Conservation (phyloP, 2,888 invertebrate genomes). For the Sarcophaga subvicina region DNA sequence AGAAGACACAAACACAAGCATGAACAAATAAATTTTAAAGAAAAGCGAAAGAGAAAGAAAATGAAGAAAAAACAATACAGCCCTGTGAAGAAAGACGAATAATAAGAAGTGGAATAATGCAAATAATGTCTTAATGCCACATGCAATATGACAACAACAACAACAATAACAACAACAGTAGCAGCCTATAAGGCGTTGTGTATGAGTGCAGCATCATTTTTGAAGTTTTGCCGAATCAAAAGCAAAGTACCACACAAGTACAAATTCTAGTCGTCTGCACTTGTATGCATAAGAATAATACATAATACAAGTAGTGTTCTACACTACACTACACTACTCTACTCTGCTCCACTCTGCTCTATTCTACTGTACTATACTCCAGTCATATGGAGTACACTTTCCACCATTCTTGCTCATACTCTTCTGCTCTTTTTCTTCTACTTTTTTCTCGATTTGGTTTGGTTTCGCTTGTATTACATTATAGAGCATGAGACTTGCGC, state of each 20-base stretch:
- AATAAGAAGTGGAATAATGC: conserved; percentile 60
- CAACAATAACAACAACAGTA: background rate
- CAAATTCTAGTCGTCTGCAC: conserved; percentile 61
- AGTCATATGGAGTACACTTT: background rate
- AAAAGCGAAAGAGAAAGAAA: background rate
- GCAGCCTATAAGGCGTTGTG: background rate
- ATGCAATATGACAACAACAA: conserved; percentile 47
- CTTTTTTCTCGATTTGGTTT: background rate
- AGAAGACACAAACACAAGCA: conserved; percentile 1
- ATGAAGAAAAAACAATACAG: conserved; percentile 17
- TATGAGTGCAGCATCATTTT: conserved; percentile 24
- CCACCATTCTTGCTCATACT: background rate
- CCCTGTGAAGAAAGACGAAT: conserved; percentile 49
- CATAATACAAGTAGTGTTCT: conserved; percentile 27
- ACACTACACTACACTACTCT: too few relatives aligned
- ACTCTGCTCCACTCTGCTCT: too few relatives aligned
- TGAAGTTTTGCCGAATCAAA: conserved; percentile 60
- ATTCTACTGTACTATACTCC: background rate
- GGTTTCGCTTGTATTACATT: background rate
- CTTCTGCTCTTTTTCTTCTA: background rate
- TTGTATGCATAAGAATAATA: conserved; percentile 27
- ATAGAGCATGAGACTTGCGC: background rate
- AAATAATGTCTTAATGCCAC: conserved; percentile 67
- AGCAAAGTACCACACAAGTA: conserved; percentile 59
- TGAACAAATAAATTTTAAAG: too few relatives aligned